phyloP scores from a whole-genome alignment of 2,113 vertebrate species.

The Oceanites oceanicus region DNA sequence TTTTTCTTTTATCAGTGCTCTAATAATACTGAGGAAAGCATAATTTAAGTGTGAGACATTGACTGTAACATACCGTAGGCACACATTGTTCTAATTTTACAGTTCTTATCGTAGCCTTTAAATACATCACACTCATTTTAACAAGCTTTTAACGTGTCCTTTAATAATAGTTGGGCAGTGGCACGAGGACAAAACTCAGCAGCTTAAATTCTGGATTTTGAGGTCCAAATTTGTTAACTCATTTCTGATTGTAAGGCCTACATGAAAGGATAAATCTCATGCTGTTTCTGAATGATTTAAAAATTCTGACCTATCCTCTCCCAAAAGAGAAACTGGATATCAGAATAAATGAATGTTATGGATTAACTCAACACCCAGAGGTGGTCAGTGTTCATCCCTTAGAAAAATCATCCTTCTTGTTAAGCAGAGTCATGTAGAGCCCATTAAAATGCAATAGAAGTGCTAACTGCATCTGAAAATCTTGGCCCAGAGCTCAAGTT shows the following conservation, averaged over 20 bases:
- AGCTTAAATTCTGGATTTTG: not conserved
- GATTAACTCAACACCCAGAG: not conserved
- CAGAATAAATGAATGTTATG: not conserved
- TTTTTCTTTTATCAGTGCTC: fast-evolving
- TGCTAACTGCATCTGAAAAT: not conserved
- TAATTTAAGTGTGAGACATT: not conserved
- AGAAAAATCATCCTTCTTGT: not conserved
- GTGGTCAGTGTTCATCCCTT: not conserved
- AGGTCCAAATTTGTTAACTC: not conserved
- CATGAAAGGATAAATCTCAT: not conserved
- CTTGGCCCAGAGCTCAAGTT: not conserved
- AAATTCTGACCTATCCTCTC: not conserved
- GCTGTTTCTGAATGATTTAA: not conserved
- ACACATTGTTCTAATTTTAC: not conserved
- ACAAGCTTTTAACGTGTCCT: not conserved
- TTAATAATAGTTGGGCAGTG: not conserved
- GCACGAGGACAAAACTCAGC: not conserved
- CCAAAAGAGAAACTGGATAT: not conserved
- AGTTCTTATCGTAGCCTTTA: not conserved
- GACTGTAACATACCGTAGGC: not conserved
- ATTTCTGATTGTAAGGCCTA: not conserved
- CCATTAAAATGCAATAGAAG: not conserved
- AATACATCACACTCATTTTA: not conserved
- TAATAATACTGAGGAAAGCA: not conserved
- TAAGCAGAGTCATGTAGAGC: not conserved